phyloP scores from a whole-genome alignment of 2,888 invertebrate species.

The Schizaphis graminum region DNA sequence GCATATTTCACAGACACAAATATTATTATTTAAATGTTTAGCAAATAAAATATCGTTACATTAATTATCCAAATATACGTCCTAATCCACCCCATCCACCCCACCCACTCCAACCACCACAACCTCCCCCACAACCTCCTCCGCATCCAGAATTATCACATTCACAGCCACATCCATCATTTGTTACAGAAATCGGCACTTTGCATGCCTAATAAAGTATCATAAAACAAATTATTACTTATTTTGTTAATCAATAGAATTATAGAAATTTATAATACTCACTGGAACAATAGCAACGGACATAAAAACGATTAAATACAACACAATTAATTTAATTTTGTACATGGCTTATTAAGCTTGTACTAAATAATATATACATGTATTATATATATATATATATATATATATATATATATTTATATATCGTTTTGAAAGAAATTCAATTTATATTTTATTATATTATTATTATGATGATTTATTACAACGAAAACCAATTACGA shows the following conservation, averaged over 20 bases:
- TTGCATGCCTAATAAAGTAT: not conserved
- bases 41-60: not conserved
- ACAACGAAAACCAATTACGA: conserved; percentile 27
- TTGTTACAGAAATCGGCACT: not conserved
- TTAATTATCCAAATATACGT: not conserved
- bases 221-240: not conserved
- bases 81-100: not conserved
- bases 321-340: not conserved
- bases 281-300: not conserved
- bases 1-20: not conserved
- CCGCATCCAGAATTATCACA: not conserved
- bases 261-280: not conserved
- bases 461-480: conserved; percentile 1
- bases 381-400: too few species aligned
- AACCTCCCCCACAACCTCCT: too few species aligned
- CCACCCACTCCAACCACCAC: too few species aligned
- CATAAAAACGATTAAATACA: not conserved
- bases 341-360: not conserved
- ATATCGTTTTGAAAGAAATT: not conserved
- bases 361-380: not conserved
- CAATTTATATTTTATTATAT: not conserved
- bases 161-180: not conserved
- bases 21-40: not conserved
- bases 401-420: too few species aligned
- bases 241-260: not conserved